Percentiles rank a stretch among this genome's conserved stretches.
Evolutionary conservation across 2,888 invertebrate species (phyloP).

Genomic region (Eupithecia subfuscata): DNA sequence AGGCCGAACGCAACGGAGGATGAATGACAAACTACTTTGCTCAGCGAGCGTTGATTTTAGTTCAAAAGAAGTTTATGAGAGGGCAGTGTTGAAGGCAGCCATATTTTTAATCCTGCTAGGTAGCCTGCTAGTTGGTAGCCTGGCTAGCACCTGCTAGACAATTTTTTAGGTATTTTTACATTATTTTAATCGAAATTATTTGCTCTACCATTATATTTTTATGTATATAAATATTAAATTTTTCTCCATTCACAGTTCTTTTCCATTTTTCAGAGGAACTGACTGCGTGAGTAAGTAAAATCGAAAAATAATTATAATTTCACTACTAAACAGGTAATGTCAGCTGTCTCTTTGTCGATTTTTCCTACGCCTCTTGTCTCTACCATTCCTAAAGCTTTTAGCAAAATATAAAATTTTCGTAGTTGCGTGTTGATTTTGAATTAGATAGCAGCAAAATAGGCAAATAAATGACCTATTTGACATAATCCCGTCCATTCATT

Average conservation of each 20-base stretch:
- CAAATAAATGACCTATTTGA: background rate
- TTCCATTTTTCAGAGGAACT: background rate
- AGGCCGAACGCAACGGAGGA: background rate
- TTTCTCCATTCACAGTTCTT: background rate
- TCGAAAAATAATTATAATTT: too few species aligned
- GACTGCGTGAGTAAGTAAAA: too few species aligned
- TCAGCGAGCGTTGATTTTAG: background rate
- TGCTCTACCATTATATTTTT: background rate
- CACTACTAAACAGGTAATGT: too few species aligned
- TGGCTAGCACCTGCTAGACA: too few species aligned
- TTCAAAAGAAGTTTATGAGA: slow-evolving; percentile 14
- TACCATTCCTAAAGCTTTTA: too few species aligned
- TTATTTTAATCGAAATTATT: too few species aligned
- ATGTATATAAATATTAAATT: background rate
- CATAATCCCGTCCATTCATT: slow-evolving; percentile 2
- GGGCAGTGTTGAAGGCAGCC: slow-evolving; percentile 9
- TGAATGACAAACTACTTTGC: background rate
- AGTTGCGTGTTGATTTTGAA: background rate
- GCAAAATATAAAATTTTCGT: too few species aligned
- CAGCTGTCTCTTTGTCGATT: too few species aligned
- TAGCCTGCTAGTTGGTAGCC: too few species aligned
- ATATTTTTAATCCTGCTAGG: too few species aligned
- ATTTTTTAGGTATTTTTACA: too few species aligned
- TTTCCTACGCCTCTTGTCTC: too few species aligned
- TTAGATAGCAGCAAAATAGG: background rate